Evolutionary conservation across 1,140 invertebrate genomes (phyloP).

Genomic region (Ephestia elutella): DNA sequence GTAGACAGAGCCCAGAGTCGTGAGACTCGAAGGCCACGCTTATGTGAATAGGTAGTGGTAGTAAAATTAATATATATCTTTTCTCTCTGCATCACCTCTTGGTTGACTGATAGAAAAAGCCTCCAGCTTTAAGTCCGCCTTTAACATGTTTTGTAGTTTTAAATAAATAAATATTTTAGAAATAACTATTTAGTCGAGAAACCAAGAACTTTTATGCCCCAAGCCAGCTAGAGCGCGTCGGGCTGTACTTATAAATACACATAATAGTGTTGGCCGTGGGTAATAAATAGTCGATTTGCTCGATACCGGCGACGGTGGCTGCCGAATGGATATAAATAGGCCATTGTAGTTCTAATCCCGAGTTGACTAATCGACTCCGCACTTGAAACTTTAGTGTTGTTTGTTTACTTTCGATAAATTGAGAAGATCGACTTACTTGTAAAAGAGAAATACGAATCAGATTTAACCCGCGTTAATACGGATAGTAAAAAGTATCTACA

Average conservation of each 20-base stretch:
- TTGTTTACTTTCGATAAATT: constrained; percentile 6
- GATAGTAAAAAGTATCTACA: no score
- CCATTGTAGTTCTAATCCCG: constrained; percentile 52
- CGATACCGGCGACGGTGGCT: constrained; percentile 24
- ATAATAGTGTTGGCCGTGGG: neutral
- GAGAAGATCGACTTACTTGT: neutral
- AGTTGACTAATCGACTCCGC: constrained; percentile 45
- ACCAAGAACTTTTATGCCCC: neutral
- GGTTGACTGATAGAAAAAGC: no score
- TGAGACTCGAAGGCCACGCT: no score
- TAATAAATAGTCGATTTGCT: constrained; percentile 48
- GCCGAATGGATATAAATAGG: constrained; percentile 36
- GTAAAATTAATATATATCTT: no score
- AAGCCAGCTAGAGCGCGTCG: no score
- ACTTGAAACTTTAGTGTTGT: constrained; percentile 9
- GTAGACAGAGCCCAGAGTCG: no score
- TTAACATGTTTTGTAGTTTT: no score
- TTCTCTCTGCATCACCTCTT: no score
- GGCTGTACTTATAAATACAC: neutral
- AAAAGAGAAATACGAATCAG: neutral
- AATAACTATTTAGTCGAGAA: neutral
- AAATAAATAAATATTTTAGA: neutral
- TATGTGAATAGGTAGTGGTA: no score
- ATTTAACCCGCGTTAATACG: no score
- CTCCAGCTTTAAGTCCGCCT: no score